Evolutionary conservation across 2,797 vertebrate species (phyloP).

Genomic region (Enteromius treurensis): DNA sequence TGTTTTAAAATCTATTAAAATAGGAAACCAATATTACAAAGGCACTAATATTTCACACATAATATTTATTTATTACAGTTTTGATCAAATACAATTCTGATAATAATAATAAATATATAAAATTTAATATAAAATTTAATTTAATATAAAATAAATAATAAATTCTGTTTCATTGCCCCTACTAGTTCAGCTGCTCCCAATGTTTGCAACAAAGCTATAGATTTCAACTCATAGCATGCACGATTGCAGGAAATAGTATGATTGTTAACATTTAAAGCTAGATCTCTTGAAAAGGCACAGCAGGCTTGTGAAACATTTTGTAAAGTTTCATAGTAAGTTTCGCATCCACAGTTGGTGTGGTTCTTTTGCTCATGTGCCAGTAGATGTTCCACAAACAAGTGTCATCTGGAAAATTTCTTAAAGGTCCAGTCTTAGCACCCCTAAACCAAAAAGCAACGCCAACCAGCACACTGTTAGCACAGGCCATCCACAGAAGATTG

Average conservation of each 20-base stretch:
- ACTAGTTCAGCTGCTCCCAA: not conserved
- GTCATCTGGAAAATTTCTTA: conserved; percentile 64
- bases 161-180: not conserved
- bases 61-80: not conserved
- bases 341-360: not conserved
- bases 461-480: conserved; percentile 70
- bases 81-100: too few relatives aligned
- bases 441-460: conserved; percentile 69
- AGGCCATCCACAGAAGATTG: conserved; percentile 77
- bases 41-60: not conserved
- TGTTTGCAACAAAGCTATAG: not conserved
- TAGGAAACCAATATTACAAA: too few relatives aligned
- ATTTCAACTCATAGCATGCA: not conserved
- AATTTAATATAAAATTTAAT: too few relatives aligned
- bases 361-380: conserved; percentile 71
- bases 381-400: conserved; percentile 70
- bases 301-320: not conserved
- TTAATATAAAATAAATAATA: too few relatives aligned
- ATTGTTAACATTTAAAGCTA: not conserved
- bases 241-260: not conserved
- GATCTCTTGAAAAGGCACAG: not conserved
- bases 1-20: not conserved
- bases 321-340: not conserved
- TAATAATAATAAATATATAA: too few relatives aligned
- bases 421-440: conserved; percentile 57